Conservation (phyloP, 2,888 invertebrate species). For the Tipula unca region DNA sequence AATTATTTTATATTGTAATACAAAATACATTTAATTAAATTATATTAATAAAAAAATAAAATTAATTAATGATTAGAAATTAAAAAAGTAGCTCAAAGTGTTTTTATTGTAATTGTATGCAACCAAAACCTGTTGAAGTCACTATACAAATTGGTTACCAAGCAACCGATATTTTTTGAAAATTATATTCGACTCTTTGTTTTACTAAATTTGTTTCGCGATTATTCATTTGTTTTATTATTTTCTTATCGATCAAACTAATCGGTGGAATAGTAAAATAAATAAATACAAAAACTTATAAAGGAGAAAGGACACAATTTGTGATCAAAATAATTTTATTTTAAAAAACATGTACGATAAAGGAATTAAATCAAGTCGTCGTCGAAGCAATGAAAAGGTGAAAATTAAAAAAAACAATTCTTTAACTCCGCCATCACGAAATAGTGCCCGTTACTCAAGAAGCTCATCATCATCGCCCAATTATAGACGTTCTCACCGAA, state of each 20-base stretch:
- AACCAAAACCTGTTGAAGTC: not conserved
- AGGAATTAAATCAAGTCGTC: not conserved
- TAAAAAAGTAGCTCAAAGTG: not conserved
- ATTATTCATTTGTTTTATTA: not conserved
- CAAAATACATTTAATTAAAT: not conserved
- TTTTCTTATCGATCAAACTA: not conserved
- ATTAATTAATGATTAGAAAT: not conserved
- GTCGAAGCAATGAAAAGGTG: not conserved
- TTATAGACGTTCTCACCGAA: not conserved
- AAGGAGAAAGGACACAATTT: not conserved
- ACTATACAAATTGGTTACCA: not conserved
- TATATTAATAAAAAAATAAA: not conserved
- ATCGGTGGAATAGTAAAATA: not conserved
- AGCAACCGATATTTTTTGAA: not conserved
- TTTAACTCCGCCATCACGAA: not conserved
- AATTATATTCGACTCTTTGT: not conserved
- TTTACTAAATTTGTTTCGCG: not conserved
- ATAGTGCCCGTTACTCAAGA: not conserved
- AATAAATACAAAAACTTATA: not conserved
- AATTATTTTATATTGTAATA: slow-evolving; percentile 14
- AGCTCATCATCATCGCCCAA: not conserved
- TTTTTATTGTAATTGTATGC: not conserved
- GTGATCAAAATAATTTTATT: not conserved
- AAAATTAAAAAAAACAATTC: not conserved
- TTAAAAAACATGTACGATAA: not conserved